Base-by-base conservation (phyloP, 64 coral and sea anemone genomes). In the Anthopleura sola region DNA sequence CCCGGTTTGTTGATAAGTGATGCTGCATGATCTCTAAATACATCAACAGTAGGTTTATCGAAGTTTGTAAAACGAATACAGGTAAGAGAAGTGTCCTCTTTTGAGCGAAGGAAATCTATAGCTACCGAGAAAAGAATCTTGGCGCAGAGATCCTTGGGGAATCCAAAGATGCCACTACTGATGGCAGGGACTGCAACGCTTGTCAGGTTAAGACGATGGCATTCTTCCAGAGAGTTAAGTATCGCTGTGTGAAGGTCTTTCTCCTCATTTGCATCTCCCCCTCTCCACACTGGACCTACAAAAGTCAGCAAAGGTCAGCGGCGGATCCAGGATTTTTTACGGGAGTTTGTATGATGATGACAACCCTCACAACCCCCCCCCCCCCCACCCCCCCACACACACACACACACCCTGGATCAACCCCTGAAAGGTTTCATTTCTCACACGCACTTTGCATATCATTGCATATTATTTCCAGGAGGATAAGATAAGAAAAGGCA, bases 111-210 rank as follows among this genome's bases (percentile, higher is more conserved):
- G 83, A 92, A 97, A n/a, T 89, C 53, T 40, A 97, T 60, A 26
- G 78, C 91, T 19, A 82, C 51, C 4, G 90, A 77, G 50, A 97
- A 93, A 26, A 97, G 78, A 90, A 97, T 86, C 44, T 89, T 82
- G 0, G 94, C 94, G 31, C 94, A 97, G 6, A 84, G 78, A 14
- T 82, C 78, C 68, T 97, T 97, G 6, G 94, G 94, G 17, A 97
- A 97, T 40, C 94, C 94, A 80, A 97, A 97, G 16, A 97, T 97
- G 3, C 94, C 94, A 85, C 94, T 97, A 69, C 94, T 97, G n/a
- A 97, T 97, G 3, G 94, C 94, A 74, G 94, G 68, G 6, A 93
- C 36, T 71, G 94, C 84, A 21, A 97, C 77, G 23, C 90, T 97
- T 36, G 28, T 32, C 5, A 92, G 86, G 23, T 84, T 32, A 53